Evolutionary conservation across 2,797 vertebrate genomes (phyloP).

Genomic region (Diceros bicornis): DNA sequence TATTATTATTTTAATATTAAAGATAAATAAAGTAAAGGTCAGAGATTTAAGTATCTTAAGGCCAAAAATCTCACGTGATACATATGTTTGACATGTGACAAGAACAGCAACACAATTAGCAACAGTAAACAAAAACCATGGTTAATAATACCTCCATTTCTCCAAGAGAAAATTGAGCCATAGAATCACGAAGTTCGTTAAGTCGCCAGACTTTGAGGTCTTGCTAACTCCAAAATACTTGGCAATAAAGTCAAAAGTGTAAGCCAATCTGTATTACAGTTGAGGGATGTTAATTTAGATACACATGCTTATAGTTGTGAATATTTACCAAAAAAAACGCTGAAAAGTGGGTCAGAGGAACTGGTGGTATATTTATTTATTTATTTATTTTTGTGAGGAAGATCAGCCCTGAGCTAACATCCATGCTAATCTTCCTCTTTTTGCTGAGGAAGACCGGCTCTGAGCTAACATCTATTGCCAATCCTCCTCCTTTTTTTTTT

Average conservation of each 20-base stretch:
- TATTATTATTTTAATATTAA: conserved; percentile 37
- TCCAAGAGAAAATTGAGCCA: not conserved
- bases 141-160: not conserved
- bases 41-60: not conserved
- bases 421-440: too few species aligned
- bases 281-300: conserved; percentile 34
- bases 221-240: conserved; percentile 22
- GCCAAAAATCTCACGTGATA: not conserved
- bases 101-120: not conserved
- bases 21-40: not conserved
- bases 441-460: too few species aligned
- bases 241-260: conserved; percentile 5
- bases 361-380: conserved; percentile 43
- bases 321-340: conserved; percentile 21
- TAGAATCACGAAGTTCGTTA: not conserved
- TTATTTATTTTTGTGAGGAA: too few species aligned
- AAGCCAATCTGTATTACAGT: not conserved
- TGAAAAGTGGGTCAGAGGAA: conserved; percentile 44
- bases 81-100: not conserved
- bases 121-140: not conserved
- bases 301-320: not conserved
- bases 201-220: not conserved
- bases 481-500: too few species aligned
- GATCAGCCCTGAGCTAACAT: too few species aligned
- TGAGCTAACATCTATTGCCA: too few species aligned